Evolutionary conservation across 2,113 vertebrate genomes (phyloP).

Genomic region (Catharus fuscescens): DNA sequence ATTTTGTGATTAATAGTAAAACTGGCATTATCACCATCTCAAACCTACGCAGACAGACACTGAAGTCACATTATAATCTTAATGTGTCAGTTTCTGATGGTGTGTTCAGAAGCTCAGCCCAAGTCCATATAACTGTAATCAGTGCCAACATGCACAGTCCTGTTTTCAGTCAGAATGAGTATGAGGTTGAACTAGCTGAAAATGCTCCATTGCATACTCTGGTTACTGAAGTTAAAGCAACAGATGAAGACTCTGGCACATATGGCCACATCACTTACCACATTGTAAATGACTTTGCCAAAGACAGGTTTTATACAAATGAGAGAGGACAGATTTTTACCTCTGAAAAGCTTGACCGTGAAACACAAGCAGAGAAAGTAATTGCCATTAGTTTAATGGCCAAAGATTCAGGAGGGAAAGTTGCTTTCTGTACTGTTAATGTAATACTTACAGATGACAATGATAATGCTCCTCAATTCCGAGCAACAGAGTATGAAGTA

Average conservation of each 20-base stretch:
- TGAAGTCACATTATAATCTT: constrained; percentile 84
- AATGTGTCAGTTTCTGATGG: constrained; percentile 92
- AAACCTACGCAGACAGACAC: constrained; percentile 80
- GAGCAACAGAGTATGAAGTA: constrained; percentile 87
- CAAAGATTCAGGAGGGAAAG: constrained; percentile 92
- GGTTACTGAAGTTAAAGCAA: constrained; percentile 86
- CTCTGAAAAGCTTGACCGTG: constrained; percentile 89
- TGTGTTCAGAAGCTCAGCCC: constrained; percentile 90
- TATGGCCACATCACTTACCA: constrained; percentile 87
- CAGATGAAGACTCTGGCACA: constrained; percentile 87
- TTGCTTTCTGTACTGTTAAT: constrained; percentile 91
- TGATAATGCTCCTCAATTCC: constrained; percentile 93
- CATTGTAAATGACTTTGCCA: constrained; percentile 93
- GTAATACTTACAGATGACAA: constrained; percentile 96
- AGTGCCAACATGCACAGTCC: constrained; percentile 93
- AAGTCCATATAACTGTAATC: constrained; percentile 82
- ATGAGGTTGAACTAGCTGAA: constrained; percentile 92
- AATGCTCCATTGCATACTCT: constrained; percentile 87
- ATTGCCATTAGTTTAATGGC: constrained; percentile 90
- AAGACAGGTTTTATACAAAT: constrained; percentile 89
- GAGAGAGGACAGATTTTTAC: constrained; percentile 90
- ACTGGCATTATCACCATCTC: constrained; percentile 87
- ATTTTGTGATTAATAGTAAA: constrained; percentile 86
- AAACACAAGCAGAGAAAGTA: constrained; percentile 89
- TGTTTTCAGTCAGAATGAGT: constrained; percentile 87